Base-by-base conservation (phyloP, 2,888 invertebrate species). In the Phyllotreta striolata region DNA sequence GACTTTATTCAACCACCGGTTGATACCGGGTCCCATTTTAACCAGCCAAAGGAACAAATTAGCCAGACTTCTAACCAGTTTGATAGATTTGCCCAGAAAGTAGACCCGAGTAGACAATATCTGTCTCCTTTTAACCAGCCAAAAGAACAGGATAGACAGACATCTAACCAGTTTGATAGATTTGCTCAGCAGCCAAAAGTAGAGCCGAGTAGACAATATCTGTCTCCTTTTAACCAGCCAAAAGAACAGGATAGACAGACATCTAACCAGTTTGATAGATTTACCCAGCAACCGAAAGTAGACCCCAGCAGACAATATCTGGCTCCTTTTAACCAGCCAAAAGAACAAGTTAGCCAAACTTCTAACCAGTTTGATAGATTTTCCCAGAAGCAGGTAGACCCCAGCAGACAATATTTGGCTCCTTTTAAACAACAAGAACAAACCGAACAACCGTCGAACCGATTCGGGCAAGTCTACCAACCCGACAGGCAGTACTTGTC, bases 321-420 rank as follows among this genome's bases (percentile, higher is more conserved):
- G 24, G 24, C 24, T 24, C 24, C 24, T 3, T 24, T 24, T 24
- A 24, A 24, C 4, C 24, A 24, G 24, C 24, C 24, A 24, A 24
- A 24, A 4, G 24, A 24, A 4, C 24, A 24, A 4, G 24, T 24
- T 24, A 24, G 24, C 24, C 24, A 24, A 4, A 24, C 24, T 3
- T 24, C 24, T 24, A 24, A 24, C 24, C 24, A 24, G 4, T 24
- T 24, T 24, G 24, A 24, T 24, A 24, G 24, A 24, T 24, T 24
- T n/a, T 55, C 55, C 24, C 34, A 10, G 9, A 8, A 24, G n/a
- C 44, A 46, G 13, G n/a, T 24, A 47, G 49, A 13, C 35, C 49
- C 38, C 8, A 49, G 9, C n/a, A 58, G 46, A 8, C 58, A 58
- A 40, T 58, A 49, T 39, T 58, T 49, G n/a, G 24, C 47, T 24